Evolutionary conservation across 2,797 vertebrate genomes (phyloP), one percentile per base, ranked within the genome.

Genomic region (Acanthurus leucopareius): DNA sequence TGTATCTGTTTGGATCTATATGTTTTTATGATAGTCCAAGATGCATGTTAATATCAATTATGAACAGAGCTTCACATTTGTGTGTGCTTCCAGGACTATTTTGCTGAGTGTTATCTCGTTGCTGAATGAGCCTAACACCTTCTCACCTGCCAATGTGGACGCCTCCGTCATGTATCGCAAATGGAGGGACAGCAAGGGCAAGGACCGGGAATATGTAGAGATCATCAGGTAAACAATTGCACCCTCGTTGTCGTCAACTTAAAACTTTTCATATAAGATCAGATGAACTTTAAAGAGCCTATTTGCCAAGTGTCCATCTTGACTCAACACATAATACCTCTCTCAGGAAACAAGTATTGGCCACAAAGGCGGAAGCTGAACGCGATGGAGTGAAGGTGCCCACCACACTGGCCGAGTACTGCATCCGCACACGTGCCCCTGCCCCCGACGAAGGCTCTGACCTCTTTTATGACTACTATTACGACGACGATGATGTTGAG

Each of bases 101-200:
- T 95, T 99, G 71, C 95, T 99, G 82, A 98, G 97, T 0, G 97
- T 99, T 48, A 99, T 99, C 85, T 99, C 97, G 0, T 95, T 99
- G 82, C 93, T 99, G 77, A 98, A 98, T 2, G 97, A 99, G 73
- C 97, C 97, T 32, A 99, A 99, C 94, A 98, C 97, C 1, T 99
- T 97, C 77, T 99, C 97, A 0, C 97, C 97, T 0, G 97, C 97
- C 73, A 98, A 98, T 0, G 97, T 99, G 79, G 97, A 98, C 0
- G 97, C 97, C n/a, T 99, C 97, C 0, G 97, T 99, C 86, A 99
- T 99, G 97, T 99, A 98, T 91, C 93, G 97, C 65, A 98, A 96
- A 75, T 99, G 97, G 97, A 97, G 97, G 68, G 97, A 99, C 83
- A 98, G 97, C 93, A 97, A 97, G 90, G 97, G 97, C 84, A 97